Conservation (phyloP, 2,797 vertebrate genomes). For the Ispidina lecontei region DNA sequence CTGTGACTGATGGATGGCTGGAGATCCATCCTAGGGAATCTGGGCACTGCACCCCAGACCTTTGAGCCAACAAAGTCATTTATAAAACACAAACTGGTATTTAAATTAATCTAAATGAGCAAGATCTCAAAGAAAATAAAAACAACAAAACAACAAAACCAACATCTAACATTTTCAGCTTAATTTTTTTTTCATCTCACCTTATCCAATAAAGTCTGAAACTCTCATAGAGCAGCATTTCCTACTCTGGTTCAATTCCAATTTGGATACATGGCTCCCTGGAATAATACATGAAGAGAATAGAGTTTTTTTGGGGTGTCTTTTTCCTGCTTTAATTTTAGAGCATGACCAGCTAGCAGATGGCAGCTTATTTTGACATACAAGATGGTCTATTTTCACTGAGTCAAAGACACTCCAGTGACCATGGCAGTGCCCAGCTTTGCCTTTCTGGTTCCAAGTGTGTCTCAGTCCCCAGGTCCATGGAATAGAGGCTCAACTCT, state of each 20-base stretch:
- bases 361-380: neutral
- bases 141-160: too few species aligned
- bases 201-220: neutral
- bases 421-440: neutral
- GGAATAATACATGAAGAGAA: neutral
- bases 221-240: neutral
- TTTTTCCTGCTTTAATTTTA: neutral
- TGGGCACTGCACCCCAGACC: neutral
- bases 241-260: neutral
- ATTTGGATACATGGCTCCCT: neutral
- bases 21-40: neutral
- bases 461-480: neutral
- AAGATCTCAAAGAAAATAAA: neutral
- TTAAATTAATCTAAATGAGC: neutral
- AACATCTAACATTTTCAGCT: neutral
- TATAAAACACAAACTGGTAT: neutral
- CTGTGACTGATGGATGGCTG: neutral
- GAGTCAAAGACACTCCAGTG: neutral
- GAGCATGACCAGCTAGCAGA: neutral
- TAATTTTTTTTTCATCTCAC: neutral
- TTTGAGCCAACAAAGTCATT: neutral
- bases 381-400: neutral
- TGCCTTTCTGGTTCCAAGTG: neutral
- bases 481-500: neutral
- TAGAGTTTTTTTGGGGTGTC: neutral